These are phyloP conservation scores for Potamarius usumacintae DNA, from an alignment of 2,113 vertebrate species.

Conservation along the genomic window DNA sequence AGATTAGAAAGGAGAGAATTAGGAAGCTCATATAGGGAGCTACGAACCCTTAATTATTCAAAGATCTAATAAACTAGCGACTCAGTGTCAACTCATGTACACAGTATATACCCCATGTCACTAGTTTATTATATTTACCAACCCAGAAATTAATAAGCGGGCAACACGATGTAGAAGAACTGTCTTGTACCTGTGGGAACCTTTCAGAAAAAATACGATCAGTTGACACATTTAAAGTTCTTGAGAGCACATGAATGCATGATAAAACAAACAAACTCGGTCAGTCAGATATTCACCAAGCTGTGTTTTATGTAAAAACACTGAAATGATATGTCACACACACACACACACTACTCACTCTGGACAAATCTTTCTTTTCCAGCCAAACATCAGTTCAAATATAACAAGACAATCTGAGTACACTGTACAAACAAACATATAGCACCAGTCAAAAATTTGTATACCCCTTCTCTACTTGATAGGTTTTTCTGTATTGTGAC, in stretches of 20 bases:
- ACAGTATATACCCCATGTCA: neutral
- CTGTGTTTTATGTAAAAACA: neutral
- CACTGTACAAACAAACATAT: neutral
- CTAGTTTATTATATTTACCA: neutral
- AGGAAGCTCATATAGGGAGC: neutral
- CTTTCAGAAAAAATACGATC: neutral
- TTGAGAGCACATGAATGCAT: neutral
- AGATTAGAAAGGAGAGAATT: neutral
- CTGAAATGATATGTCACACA: neutral
- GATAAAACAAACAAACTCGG: neutral
- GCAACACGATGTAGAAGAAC: neutral
- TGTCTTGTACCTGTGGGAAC: neutral
- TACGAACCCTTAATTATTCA: neutral
- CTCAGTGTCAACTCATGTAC: neutral
- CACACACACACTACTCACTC: neutral
- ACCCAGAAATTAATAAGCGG: neutral
- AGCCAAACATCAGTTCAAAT: conserved; percentile 57
- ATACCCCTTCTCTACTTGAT: no score
- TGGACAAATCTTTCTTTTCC: conserved; percentile 56
- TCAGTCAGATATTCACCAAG: neutral
- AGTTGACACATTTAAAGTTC: neutral
- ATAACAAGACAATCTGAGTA: neutral
- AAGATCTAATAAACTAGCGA: neutral
- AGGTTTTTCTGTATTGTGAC: no score
- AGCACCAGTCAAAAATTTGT: no score